Evolutionary conservation across 2,888 invertebrate species (phyloP), one percentile per base, ranked within the genome.

Genomic region (Drosophila affinis): DNA sequence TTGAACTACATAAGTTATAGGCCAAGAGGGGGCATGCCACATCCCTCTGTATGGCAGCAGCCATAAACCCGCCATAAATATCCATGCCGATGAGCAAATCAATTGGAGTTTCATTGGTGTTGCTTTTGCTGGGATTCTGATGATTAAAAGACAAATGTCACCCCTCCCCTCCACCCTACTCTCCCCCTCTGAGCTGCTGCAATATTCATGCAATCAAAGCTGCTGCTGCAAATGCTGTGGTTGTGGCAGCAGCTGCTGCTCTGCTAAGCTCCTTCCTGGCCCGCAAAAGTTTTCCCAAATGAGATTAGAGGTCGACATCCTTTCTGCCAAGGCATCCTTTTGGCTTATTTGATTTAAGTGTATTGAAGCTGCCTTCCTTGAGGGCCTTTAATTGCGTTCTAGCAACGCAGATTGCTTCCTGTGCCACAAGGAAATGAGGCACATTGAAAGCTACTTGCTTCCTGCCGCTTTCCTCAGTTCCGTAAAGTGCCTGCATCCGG

Each of bases 401-500:
- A 39, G 39, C n/a, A 59, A 3, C 55, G 49, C 53, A 27, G 44
- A 56, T 72, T 72, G 65, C 56, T 67, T 75, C 70, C 64, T 58
- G 54, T 65, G 81, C 71, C 61, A 68, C 65, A 32, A 59, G 82
- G 85, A 84, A 79, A 79, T 76, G 74, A 71, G 77, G 65, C 74
- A 52, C 67, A 53, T 69, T 69, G 56, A 69, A 76, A 76, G 68
- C 49, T 70, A 54, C 69, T 72, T 63, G 75, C 51, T 58, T 72
- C 63, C 67, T 64, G 44, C 14, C 9, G 32, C 3, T 32, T 3
- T 39, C 39, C 39, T 7, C 27, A 27, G 53, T 62, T n/a, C 27
- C 18, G 51, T 62, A 61, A 78, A 81, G 82, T 79, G 76, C 58
- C 52, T 75, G 63, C 77, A 72, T 80, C 84, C 87, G 81, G 72